Percentiles rank a stretch among this genome's conserved stretches.
Conservation (phyloP, 1,140 invertebrate species). For the Cardiocondyla obscurior region DNA sequence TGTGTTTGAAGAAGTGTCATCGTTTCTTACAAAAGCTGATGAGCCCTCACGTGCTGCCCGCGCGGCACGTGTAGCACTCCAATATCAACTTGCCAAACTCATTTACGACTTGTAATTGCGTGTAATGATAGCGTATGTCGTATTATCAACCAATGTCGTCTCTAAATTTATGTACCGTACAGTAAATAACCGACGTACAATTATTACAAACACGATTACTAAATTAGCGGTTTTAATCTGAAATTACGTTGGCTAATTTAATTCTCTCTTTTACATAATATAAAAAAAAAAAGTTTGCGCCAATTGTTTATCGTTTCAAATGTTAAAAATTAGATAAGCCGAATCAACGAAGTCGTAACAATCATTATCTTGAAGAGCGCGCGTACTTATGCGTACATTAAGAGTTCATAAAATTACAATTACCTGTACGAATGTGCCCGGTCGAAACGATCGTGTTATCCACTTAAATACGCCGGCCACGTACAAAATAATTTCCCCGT, state of each 20-base stretch:
- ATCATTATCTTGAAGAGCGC: background rate
- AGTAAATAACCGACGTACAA: constrained; percentile 14
- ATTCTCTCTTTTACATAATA: background rate
- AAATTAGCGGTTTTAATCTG: background rate
- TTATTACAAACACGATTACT: background rate
- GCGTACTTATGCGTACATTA: background rate
- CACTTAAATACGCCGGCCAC: background rate
- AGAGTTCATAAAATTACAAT: background rate
- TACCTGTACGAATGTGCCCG: background rate
- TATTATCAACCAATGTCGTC: constrained; percentile 28
- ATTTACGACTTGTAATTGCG: constrained; percentile 62
- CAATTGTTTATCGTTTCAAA: background rate
- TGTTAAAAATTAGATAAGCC: background rate
- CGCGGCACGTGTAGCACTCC: background rate
- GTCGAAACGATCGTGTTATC: background rate
- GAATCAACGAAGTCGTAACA: background rate
- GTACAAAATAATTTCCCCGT: constrained; percentile 1
- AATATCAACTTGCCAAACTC: constrained; percentile 51
- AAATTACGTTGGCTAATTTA: background rate
- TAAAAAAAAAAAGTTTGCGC: background rate
- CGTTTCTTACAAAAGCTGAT: constrained; percentile 44
- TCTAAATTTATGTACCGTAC: background rate
- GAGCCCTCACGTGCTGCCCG: background rate
- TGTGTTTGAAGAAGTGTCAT: constrained; percentile 72
- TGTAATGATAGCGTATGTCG: constrained; percentile 28